Evolutionary conservation across 1,140 invertebrate species (phyloP), one percentile per base, ranked within the genome.

Genomic region (Lutraria rhynchaena): DNA sequence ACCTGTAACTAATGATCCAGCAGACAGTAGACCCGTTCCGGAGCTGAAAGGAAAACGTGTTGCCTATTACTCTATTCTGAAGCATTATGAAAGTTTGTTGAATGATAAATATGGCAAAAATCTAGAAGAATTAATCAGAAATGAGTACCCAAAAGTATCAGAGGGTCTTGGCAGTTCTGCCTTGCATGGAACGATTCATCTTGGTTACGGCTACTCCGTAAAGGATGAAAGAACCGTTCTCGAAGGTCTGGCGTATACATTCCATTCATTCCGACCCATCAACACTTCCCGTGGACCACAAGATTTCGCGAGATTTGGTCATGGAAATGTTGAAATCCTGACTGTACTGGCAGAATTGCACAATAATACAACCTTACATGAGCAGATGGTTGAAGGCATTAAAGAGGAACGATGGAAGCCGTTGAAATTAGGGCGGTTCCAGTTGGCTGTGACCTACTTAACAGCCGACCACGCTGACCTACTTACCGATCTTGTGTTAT

Each of bases 171-270:
- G 27, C 17, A 61, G 76, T 19, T 78, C 76, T 4, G 76, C 76
- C 11, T 44, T 78, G 24, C 76, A 78, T 46, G 76, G 76, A 27
- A 69, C 76, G 5, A 69, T 78, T 7, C 76, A 78, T 58, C 63
- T 78, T 4, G 76, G 76, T 7, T 78, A 78, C 33, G 61, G 51
- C 1, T 78, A 67, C 46, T 49, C 63, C 2, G 63, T 46, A 3
- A 37, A 22, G 17, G 57, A 69, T 58, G 27, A 24, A 24, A 33
- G 49, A 57, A 31, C 44, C 4, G 31, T 78, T 29, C 33, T 78
- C 17, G 76, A 78, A 58, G 76, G 76, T 0, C 37, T 78, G 2
- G 61, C 76, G 1, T 78, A 78, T 33, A 65, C 60, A 19, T 69
- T 49, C n/a, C 63, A 67, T 22, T 78, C 76, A 41, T 69, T 35